Percentiles rank a stretch among this genome's conserved stretches.
These are phyloP conservation scores for Sebastes diploproa DNA, from an alignment of 2,797 vertebrate species.

Conservation along the genomic window DNA sequence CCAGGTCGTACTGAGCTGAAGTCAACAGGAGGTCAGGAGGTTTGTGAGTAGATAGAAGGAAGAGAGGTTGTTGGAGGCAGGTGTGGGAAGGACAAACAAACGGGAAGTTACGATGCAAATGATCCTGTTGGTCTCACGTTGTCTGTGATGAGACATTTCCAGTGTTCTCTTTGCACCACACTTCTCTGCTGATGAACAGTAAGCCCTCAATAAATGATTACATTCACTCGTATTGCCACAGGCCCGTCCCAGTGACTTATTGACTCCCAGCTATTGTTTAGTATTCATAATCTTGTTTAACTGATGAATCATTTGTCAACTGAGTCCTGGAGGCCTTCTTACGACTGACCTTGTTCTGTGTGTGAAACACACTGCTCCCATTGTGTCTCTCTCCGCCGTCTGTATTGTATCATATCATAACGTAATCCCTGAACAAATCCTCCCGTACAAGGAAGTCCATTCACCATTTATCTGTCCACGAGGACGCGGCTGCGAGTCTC, in stretches of 20 bases:
- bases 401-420: conserved; percentile 75
- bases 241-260: conserved; percentile 7
- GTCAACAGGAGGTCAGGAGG: conserved; percentile 15
- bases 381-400: conserved; percentile 61
- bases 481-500: conserved; percentile 33
- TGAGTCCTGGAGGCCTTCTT: conserved; percentile 13
- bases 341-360: conserved; percentile 50
- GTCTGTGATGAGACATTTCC: conserved; percentile 7
- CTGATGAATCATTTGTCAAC: conserved; percentile 63
- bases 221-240: background rate
- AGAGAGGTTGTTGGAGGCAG: background rate
- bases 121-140: background rate
- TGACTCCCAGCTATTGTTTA: conserved; percentile 26
- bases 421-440: conserved; percentile 72
- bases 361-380: conserved; percentile 65
- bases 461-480: conserved; percentile 61
- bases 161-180: conserved; percentile 4
- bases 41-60: conserved; percentile 25
- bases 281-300: conserved; percentile 39
- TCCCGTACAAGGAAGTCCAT: conserved; percentile 67
- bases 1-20: conserved; percentile 39
- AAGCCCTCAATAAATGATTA: conserved; percentile 4
- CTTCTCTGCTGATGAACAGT: background rate
- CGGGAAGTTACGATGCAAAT: conserved; percentile 60
- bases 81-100: conserved; percentile 11